Evolutionary conservation across 1,140 invertebrate species (phyloP).

Genomic region (Archivesica marissinica): DNA sequence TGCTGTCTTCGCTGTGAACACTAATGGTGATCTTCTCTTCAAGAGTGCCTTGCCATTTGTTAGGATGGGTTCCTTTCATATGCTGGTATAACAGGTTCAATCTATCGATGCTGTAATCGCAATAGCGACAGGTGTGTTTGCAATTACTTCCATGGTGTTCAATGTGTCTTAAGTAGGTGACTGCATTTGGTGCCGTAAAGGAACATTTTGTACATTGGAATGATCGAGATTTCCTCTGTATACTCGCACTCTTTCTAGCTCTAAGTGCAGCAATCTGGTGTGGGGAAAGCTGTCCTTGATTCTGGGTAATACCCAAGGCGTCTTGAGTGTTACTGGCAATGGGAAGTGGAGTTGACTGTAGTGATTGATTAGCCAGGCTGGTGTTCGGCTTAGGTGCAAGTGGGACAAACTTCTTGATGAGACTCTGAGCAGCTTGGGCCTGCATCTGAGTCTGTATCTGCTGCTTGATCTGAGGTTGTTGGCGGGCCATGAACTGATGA

Average conservation of each 20-base stretch:
- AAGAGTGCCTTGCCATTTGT: slow-evolving; percentile 71
- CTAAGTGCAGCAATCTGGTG: slow-evolving; percentile 38
- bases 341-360: neutral
- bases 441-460: slow-evolving; percentile 55
- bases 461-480: slow-evolving; percentile 59
- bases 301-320: neutral
- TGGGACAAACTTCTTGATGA: slow-evolving; percentile 37
- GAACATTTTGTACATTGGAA: slow-evolving; percentile 81
- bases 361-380: neutral
- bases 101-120: slow-evolving; percentile 81
- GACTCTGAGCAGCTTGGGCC: slow-evolving; percentile 9
- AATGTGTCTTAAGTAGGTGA: slow-evolving; percentile 78
- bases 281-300: slow-evolving; percentile 15
- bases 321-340: neutral
- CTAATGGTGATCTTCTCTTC: slow-evolving; percentile 69
- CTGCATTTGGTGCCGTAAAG: slow-evolving; percentile 77
- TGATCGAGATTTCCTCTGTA: slow-evolving; percentile 67
- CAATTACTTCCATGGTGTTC: slow-evolving; percentile 79
- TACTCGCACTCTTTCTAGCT: slow-evolving; percentile 66
- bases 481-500: slow-evolving; percentile 53
- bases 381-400: slow-evolving; percentile 42
- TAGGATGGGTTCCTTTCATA: slow-evolving; percentile 77
- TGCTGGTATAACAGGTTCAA: slow-evolving; percentile 79
- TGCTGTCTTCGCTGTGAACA: slow-evolving; percentile 47
- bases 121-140: slow-evolving; percentile 77